Conservation (phyloP, 2,113 vertebrate genomes). For the Cololabis saira region DNA sequence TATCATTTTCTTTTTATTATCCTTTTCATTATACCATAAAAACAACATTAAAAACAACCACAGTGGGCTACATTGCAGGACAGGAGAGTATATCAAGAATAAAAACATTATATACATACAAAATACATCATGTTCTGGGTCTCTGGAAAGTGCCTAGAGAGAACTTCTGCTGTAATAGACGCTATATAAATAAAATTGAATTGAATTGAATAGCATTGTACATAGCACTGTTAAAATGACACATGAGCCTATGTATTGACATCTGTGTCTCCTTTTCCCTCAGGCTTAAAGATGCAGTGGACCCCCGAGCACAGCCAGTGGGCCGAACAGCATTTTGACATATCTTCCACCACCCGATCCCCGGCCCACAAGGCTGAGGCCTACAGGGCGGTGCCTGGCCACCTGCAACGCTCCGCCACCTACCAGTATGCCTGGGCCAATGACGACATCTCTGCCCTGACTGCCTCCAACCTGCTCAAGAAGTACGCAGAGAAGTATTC, state of each 20-base stretch:
- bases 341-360: constrained; percentile 95
- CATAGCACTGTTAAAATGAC: too few relatives aligned
- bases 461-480: constrained; percentile 97
- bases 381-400: constrained; percentile 86
- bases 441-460: constrained; percentile 97
- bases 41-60: not conserved
- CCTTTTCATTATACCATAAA: not conserved
- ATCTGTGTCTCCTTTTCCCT: constrained; percentile 20
- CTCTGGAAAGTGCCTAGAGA: too few relatives aligned
- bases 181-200: too few relatives aligned
- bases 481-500: constrained; percentile 99
- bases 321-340: constrained; percentile 99
- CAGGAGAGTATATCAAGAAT: too few relatives aligned
- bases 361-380: constrained; percentile 98
- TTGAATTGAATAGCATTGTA: too few relatives aligned
- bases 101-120: too few relatives aligned
- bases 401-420: constrained; percentile 86
- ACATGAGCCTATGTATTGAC: too few relatives aligned
- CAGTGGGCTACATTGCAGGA: too few relatives aligned
- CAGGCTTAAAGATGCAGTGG: constrained; percentile 99
- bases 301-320: constrained; percentile 99
- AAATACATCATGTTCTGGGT: too few relatives aligned
- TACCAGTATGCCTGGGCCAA: constrained; percentile 99
- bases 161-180: too few relatives aligned
- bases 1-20: not conserved